phyloP scores from a whole-genome alignment of 2,113 vertebrate species.

The Corythaixoides concolor region DNA sequence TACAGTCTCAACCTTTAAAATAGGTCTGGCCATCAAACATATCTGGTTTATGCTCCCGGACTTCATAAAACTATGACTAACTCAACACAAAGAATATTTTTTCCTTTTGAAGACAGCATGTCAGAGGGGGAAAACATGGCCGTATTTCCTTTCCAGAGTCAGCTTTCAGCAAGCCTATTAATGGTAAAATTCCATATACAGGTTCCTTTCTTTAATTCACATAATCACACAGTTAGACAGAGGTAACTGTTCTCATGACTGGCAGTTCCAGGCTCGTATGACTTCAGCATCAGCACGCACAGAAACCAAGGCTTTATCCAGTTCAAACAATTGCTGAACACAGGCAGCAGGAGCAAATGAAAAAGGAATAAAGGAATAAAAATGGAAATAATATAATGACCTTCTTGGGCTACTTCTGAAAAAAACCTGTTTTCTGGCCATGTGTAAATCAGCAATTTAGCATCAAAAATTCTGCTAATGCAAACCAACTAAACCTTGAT shows the following conservation, averaged over 20 bases:
- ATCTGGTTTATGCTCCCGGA: not conserved
- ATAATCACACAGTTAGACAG: not conserved
- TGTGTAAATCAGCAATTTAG: not conserved
- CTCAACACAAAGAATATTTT: not conserved
- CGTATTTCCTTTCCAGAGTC: not conserved
- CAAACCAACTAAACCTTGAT: not conserved
- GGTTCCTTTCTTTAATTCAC: not conserved
- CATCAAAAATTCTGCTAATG: not conserved
- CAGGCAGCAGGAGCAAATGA: not conserved
- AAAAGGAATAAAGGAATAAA: not conserved
- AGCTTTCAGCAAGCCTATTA: not conserved
- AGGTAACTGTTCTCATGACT: not conserved
- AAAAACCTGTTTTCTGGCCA: not conserved
- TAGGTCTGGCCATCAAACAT: not conserved
- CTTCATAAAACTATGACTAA: not conserved
- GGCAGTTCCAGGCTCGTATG: not conserved
- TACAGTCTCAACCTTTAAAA: slow-evolving; percentile 43
- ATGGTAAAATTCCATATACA: not conserved
- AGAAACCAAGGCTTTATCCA: not conserved
- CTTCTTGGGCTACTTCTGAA: not conserved
- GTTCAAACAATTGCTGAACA: not conserved
- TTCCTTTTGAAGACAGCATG: not conserved
- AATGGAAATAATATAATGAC: not conserved
- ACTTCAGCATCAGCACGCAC: too few relatives aligned
- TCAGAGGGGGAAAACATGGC: not conserved